Percentiles rank a stretch among this genome's conserved stretches.
phyloP scores from a whole-genome alignment of 2,888 invertebrate genomes.

The Meiosimyza decipiens region DNA sequence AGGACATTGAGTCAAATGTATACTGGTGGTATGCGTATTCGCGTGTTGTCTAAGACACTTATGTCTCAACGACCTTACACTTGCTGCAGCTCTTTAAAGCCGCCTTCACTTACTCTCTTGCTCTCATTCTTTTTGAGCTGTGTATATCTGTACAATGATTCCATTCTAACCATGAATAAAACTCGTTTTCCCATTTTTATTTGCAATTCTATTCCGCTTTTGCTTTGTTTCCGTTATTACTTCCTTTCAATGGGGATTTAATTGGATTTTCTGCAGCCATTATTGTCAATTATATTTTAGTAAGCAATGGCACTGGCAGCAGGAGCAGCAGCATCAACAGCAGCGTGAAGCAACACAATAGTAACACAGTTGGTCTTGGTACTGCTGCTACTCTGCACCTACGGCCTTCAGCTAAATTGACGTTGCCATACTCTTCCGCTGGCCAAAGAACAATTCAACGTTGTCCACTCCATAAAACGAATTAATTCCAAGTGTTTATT shows the following conservation, averaged over 20 bases:
- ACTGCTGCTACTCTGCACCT: slow-evolving; percentile 1
- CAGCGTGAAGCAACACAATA: slow-evolving; percentile 20
- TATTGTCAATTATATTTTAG: slow-evolving; percentile 57
- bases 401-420: not conserved
- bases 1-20: too few relatives aligned
- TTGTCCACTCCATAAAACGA: slow-evolving; percentile 52
- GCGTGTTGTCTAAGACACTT: too few relatives aligned
- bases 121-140: slow-evolving; percentile 9
- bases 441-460: slow-evolving; percentile 14
- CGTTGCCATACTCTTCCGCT: slow-evolving; percentile 9
- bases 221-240: slow-evolving; percentile 61
- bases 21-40: too few relatives aligned
- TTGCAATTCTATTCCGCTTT: slow-evolving; percentile 41
- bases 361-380: slow-evolving; percentile 7
- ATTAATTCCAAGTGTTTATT: slow-evolving; percentile 65
- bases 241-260: slow-evolving; percentile 64
- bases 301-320: slow-evolving; percentile 20
- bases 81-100: not conserved
- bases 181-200: slow-evolving; percentile 24
- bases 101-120: not conserved
- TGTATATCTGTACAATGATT: not conserved
- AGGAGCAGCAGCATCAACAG: slow-evolving; percentile 1
- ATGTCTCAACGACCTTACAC: too few relatives aligned
- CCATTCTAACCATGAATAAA: slow-evolving; percentile 8
- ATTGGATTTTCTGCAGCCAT: slow-evolving; percentile 63